phyloP scores from a whole-genome alignment of 2,888 invertebrate genomes.

The Ichneumoninae sp. region DNA sequence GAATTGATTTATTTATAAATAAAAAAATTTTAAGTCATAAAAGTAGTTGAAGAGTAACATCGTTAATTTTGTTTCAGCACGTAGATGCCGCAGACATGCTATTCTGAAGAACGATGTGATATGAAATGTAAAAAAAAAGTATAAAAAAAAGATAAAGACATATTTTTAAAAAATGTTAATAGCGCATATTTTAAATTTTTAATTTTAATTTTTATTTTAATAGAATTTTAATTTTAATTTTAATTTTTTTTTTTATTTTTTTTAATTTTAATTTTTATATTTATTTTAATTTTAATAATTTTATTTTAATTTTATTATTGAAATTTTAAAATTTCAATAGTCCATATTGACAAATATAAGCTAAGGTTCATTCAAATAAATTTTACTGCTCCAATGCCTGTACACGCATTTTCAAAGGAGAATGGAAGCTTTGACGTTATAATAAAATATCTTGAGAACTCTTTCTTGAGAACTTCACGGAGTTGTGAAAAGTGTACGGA shows the following conservation, averaged over 20 bases:
- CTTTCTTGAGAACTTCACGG: neutral
- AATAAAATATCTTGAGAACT: neutral
- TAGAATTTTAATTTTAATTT: no score
- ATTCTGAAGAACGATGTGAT: neutral
- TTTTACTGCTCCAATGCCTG: neutral
- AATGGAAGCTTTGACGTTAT: constrained; percentile 10
- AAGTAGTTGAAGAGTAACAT: constrained; percentile 18
- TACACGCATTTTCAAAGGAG: neutral
- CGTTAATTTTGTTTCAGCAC: constrained; percentile 43
- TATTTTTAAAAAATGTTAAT: neutral
- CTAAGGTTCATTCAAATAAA: neutral
- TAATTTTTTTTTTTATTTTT: no score
- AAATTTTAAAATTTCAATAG: no score
- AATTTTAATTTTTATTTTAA: no score
- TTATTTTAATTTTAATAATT: no score
- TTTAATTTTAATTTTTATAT: no score
- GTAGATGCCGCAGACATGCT: neutral
- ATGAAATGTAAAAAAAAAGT: neutral
- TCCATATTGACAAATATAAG: neutral
- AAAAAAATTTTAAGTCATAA: neutral
- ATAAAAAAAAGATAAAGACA: neutral
- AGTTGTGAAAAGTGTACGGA: constrained; percentile 23
- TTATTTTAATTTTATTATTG: no score
- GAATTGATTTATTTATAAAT: constrained; percentile 34
- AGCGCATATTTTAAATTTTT: no score